Base-by-base conservation (phyloP, 1,140 invertebrate genomes). In the Saccostrea echinata region DNA sequence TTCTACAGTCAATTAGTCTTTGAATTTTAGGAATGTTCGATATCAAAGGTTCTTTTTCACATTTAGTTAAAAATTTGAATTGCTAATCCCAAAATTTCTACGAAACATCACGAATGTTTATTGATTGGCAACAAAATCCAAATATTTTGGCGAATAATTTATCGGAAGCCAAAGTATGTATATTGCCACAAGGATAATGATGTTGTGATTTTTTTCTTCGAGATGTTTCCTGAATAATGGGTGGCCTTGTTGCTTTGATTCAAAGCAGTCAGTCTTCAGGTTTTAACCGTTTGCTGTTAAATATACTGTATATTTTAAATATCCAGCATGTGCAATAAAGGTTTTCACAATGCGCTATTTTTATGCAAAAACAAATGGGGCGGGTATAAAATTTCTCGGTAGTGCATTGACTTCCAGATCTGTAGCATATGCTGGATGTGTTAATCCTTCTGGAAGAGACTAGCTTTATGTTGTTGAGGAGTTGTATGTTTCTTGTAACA, bases 61-160 rank as follows among this genome's bases (percentile, higher is more conserved):
- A 76, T 16, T 33, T 4, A 76, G 12, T 76, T 30, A 30, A 3
- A 30, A 76, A 76, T 76, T 27, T 76, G 68, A 76, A 76, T 76
- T 76, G 68, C 68, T 76, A 76, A 76, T 76, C 68, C 68, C 11
- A 30, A 33, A 33, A 12, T 16, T 30, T 30, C 68, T 33, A 76
- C 24, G 27, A 76, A 12, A 16, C 68, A 30, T 76, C 68, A 76
- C 68, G 68, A 33, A 76, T 76, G 68, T 76, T 76, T 35, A 76
- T 76, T 76, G 68, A 76, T 76, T 76, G 68, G 68, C 68, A 76
- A 76, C 68, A 30, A 76, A 76, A 76, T 76, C 68, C 30, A 76
- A 76, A 76, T 76, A 76, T 76, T 76, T 76, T 27, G 30, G 27
- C 68, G 30, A 76, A 76, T 76, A 76, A 76, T 76, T 76, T 76